Evolutionary conservation across 2,888 invertebrate species (phyloP).

Genomic region (Polydrusus tereticollis): DNA sequence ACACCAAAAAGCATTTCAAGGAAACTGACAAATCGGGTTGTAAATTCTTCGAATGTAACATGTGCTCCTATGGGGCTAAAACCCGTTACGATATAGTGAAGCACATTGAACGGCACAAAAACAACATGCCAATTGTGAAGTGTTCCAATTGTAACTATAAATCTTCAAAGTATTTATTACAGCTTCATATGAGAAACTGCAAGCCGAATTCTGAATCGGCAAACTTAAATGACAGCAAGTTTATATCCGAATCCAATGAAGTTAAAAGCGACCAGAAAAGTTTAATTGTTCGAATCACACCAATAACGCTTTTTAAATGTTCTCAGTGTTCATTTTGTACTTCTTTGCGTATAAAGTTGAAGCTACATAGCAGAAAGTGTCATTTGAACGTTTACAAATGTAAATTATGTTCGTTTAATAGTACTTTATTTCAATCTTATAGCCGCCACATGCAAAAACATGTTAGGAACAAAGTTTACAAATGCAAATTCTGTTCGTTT

Average conservation of each 20-base stretch:
- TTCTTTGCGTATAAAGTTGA: not conserved
- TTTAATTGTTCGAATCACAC: not conserved
- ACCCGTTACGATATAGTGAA: no score
- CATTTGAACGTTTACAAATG: not conserved
- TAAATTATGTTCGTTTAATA: not conserved
- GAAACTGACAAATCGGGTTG: no score
- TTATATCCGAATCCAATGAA: not conserved
- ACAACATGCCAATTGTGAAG: not conserved
- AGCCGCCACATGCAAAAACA: not conserved
- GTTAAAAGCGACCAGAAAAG: not conserved
- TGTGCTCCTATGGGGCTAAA: no score
- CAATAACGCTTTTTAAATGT: constrained; percentile 5
- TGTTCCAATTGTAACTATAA: not conserved
- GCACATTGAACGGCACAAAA: no score
- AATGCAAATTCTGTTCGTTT: not conserved
- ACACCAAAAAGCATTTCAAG: no score
- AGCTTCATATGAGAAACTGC: not conserved
- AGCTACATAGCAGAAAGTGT: not conserved
- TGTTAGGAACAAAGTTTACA: not conserved
- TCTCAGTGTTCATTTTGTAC: not conserved
- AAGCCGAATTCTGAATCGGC: no score
- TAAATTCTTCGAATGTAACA: no score
- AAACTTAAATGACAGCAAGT: not conserved
- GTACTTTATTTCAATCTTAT: not conserved
- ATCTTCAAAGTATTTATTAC: not conserved